Conservation (phyloP, 2,113 vertebrate species). For the Limnothrissa miodon region DNA sequence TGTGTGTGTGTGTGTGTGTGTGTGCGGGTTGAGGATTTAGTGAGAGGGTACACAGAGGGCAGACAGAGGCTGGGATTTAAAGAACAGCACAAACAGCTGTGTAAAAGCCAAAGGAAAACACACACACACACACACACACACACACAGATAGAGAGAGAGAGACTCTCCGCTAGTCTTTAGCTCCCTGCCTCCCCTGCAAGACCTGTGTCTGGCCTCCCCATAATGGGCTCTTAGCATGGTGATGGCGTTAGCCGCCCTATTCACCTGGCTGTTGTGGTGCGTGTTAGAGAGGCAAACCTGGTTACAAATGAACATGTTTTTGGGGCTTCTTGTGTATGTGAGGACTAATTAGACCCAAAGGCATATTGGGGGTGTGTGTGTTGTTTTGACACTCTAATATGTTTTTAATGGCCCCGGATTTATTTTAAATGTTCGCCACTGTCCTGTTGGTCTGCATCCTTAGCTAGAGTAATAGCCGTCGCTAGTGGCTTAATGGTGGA, state of each 20-base stretch:
- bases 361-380: not conserved
- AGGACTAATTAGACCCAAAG: not conserved
- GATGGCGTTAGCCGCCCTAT: not conserved
- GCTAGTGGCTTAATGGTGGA: not conserved
- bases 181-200: not conserved
- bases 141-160: too few species aligned
- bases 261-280: not conserved
- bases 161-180: not conserved
- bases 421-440: not conserved
- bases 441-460: not conserved
- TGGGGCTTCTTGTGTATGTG: not conserved
- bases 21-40: not conserved
- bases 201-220: not conserved
- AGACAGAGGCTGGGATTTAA: not conserved
- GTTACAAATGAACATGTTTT: not conserved
- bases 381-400: not conserved
- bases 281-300: not conserved
- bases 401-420: not conserved
- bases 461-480: not conserved
- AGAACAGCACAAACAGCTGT: not conserved
- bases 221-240: not conserved
- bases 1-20: not conserved
- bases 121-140: too few species aligned
- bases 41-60: slow-evolving; percentile 12
- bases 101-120: too few species aligned